Evolutionary conservation across 2,888 invertebrate species (phyloP).

Genomic region (Timema podura): DNA sequence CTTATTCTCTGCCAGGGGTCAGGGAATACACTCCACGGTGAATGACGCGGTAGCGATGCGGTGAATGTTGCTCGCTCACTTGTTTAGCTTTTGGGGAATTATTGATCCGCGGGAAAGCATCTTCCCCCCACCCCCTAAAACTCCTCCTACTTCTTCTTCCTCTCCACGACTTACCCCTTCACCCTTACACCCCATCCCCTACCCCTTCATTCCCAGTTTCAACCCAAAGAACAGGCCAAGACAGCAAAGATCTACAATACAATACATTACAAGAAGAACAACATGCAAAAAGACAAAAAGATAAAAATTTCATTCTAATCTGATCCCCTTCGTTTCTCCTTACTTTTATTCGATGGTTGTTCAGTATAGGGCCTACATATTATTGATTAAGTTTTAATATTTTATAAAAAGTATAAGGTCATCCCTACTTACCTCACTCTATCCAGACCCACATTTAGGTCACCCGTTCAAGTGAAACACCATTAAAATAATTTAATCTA

Average conservation of each 20-base stretch:
- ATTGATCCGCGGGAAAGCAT: conserved; percentile 30
- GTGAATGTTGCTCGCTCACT: conserved; percentile 29
- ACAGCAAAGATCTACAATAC: conserved; percentile 14
- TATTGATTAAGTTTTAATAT: no score
- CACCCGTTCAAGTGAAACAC: no score
- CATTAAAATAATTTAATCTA: no score
- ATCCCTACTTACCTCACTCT: no score
- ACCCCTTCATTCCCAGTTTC: not conserved
- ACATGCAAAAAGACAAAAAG: no score
- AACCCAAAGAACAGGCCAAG: conserved; percentile 14
- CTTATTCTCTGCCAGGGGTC: no score
- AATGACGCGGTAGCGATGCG: conserved; percentile 28
- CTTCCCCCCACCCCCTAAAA: conserved; percentile 19
- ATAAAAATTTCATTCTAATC: no score
- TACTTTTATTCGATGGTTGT: no score
- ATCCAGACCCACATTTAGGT: no score
- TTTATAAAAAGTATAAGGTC: no score
- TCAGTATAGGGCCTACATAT: no score
- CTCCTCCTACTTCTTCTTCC: not conserved
- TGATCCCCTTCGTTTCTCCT: no score
- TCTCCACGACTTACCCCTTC: conserved; percentile 11
- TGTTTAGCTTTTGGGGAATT: conserved; percentile 32
- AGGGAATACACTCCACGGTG: not conserved
- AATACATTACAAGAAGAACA: not conserved
- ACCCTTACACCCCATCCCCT: not conserved